Conservation (phyloP, 2,888 invertebrate genomes). For the Ochropacha duplaris region DNA sequence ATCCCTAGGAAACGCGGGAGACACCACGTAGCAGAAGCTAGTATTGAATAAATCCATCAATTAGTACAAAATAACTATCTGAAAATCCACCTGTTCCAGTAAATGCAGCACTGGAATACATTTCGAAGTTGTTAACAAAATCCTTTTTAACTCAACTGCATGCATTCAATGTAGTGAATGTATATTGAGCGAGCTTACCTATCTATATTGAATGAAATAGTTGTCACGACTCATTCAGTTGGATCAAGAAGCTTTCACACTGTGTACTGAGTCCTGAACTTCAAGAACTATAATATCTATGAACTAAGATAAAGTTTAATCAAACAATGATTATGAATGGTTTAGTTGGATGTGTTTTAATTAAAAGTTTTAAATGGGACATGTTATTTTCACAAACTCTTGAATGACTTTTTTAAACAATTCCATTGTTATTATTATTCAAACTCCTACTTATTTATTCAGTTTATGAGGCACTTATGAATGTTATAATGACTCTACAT, state of each 20-base stretch:
- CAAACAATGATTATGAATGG: too few species aligned
- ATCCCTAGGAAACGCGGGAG: too few species aligned
- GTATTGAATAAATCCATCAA: background rate
- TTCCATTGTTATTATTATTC: too few species aligned
- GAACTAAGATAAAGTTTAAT: too few species aligned
- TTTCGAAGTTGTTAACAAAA: conserved; percentile 8
- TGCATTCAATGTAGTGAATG: conserved; percentile 9
- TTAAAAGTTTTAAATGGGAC: too few species aligned
- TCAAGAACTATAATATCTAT: background rate
- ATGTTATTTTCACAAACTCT: too few species aligned
- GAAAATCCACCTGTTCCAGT: conserved; percentile 1
- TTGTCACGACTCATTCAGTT: background rate
- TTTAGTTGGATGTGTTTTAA: too few species aligned
- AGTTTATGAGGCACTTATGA: too few species aligned
- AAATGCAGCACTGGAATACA: conserved; percentile 3
- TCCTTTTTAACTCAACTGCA: conserved; percentile 10
- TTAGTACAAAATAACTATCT: background rate
- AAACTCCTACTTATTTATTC: too few species aligned
- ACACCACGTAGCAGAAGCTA: too few species aligned
- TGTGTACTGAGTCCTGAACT: background rate
- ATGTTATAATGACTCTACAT: too few species aligned
- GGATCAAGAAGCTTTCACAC: background rate
- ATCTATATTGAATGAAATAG: background rate
- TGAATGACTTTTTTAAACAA: too few species aligned
- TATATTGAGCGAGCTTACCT: conserved; percentile 4